phyloP scores from a whole-genome alignment of 2,888 invertebrate species.

The Aphodius granarius region DNA sequence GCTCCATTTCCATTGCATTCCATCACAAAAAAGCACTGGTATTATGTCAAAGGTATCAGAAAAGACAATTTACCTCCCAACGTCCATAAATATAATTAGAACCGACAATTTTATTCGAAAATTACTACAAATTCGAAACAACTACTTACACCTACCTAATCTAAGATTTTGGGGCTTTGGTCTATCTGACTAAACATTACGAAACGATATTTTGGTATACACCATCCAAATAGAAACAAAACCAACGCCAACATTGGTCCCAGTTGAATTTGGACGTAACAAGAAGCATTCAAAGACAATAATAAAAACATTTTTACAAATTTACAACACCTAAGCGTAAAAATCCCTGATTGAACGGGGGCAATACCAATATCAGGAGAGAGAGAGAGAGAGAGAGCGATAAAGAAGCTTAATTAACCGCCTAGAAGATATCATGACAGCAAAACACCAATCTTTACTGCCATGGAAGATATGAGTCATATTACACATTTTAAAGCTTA shows the following conservation, averaged over 20 bases:
- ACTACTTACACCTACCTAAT: not conserved
- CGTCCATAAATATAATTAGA: no score
- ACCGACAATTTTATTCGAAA: not conserved
- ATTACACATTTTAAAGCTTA: slow-evolving; percentile 22
- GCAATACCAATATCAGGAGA: not conserved
- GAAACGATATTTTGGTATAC: not conserved
- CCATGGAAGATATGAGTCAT: slow-evolving; percentile 10
- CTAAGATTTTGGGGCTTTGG: not conserved
- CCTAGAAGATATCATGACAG: no score
- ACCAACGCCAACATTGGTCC: not conserved
- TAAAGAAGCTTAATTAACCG: slow-evolving; percentile 1
- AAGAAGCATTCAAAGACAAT: not conserved
- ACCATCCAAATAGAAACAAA: not conserved
- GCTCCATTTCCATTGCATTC: no score
- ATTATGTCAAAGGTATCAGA: no score
- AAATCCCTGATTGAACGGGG: not conserved
- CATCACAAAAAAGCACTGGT: no score
- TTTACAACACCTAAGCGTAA: slow-evolving; percentile 7
- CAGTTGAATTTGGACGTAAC: not conserved
- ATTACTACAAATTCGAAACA: not conserved
- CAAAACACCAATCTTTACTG: no score
- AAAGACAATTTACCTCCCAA: no score
- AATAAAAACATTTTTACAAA: not conserved
- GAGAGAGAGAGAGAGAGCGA: not conserved
- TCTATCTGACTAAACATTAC: not conserved